Conservation (phyloP, 2,888 invertebrate genomes). For the Dermolepida albohirtum region DNA sequence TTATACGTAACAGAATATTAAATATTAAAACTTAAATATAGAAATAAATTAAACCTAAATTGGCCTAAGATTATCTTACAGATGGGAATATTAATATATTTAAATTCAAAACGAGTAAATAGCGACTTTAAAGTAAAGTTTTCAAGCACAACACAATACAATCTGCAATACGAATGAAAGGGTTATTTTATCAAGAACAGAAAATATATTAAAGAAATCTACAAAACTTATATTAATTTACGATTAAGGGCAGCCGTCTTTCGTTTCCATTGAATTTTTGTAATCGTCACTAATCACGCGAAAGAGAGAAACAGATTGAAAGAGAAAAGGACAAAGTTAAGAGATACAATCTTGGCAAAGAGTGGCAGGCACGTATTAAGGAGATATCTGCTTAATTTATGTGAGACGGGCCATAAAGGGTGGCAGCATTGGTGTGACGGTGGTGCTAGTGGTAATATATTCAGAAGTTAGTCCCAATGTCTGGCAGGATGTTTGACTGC, state of each 20-base stretch:
- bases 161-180: background rate
- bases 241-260: conserved; percentile 23
- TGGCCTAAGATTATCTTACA: no score
- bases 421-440: conserved; percentile 39
- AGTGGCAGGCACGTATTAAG: conserved; percentile 63
- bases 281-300: conserved; percentile 40
- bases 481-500: conserved; percentile 64
- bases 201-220: background rate
- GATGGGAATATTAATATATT: no score
- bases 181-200: no score
- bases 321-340: conserved; percentile 21
- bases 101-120: no score
- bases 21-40: no score
- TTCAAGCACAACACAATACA: background rate
- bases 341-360: conserved; percentile 44
- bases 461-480: conserved; percentile 65
- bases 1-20: no score
- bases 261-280: conserved; percentile 18
- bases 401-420: conserved; percentile 42
- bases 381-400: conserved; percentile 62
- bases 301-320: conserved; percentile 28
- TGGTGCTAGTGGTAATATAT: conserved; percentile 60
- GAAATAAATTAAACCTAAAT: no score
- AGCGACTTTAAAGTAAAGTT: no score
- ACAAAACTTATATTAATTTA: conserved; percentile 10